phyloP scores from a whole-genome alignment of 2,888 invertebrate genomes.

The Acrocyrtus sp. region DNA sequence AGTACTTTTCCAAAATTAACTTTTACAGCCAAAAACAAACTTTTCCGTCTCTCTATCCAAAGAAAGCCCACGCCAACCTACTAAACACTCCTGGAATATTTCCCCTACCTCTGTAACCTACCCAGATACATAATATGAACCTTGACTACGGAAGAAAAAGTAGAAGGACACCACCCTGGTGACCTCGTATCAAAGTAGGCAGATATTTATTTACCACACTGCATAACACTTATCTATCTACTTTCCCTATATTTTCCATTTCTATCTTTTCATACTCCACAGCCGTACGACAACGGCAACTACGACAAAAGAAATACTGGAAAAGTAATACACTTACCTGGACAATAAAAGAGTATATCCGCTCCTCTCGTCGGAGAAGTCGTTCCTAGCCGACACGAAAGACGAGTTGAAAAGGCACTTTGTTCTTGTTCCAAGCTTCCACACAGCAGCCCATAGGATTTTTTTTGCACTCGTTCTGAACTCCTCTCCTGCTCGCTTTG shows the following conservation, averaged over 20 bases:
- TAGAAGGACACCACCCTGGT: slow-evolving; percentile 42
- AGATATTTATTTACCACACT: background rate
- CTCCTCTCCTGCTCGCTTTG: no score
- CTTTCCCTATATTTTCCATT: background rate
- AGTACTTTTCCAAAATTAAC: no score
- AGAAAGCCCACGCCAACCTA: background rate
- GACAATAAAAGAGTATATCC: no score
- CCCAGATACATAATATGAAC: background rate
- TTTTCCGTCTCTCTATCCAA: background rate
- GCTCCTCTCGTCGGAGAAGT: background rate
- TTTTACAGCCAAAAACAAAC: background rate
- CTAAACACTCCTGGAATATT: no score
- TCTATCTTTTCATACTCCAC: background rate
- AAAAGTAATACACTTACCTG: background rate
- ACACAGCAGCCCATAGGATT: no score
- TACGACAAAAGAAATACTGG: background rate
- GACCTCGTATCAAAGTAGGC: slow-evolving; percentile 9
- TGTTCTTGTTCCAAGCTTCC: no score
- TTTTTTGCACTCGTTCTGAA: no score
- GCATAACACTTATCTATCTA: background rate
- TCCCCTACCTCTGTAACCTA: no score
- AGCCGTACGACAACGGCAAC: no score
- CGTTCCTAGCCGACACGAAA: background rate
- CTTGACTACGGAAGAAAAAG: slow-evolving; percentile 6
- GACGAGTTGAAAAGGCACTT: no score